Conservation (phyloP, 2,888 invertebrate genomes). For the Artemia sinica region DNA sequence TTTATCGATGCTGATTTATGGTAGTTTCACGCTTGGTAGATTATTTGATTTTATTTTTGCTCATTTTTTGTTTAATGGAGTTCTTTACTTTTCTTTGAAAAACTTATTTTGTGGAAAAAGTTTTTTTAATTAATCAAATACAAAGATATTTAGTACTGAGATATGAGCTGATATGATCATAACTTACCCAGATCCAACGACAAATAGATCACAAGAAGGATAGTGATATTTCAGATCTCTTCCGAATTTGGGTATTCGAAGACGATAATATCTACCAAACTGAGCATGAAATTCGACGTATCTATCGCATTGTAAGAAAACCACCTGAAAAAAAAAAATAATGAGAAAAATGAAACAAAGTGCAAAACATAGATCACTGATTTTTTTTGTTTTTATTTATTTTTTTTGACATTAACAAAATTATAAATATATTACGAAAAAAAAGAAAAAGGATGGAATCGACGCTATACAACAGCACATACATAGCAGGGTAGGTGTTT, state of each 20-base stretch:
- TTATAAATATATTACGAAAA: constrained; percentile 14
- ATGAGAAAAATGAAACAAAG: constrained; percentile 12
- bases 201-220: constrained; percentile 73
- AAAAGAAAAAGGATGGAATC: too few relatives aligned
- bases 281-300: constrained; percentile 90
- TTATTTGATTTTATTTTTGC: too few relatives aligned
- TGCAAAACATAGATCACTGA: constrained; percentile 17
- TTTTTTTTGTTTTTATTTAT: neutral
- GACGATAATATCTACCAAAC: constrained; percentile 71
- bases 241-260: constrained; percentile 86
- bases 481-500: too few relatives aligned
- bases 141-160: too few relatives aligned
- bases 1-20: too few relatives aligned
- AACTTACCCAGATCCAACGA: constrained; percentile 66
- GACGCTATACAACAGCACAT: too few relatives aligned
- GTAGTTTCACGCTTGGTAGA: too few relatives aligned
- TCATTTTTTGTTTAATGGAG: too few relatives aligned
- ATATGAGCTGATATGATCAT: too few relatives aligned
- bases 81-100: too few relatives aligned
- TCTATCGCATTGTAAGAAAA: constrained; percentile 72
- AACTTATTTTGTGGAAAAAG: too few relatives aligned
- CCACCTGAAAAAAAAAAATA: constrained; percentile 45
- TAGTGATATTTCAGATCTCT: constrained; percentile 78
- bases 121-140: too few relatives aligned
- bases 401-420: constrained; percentile 16